A percentile compares a stretch with the other conserved stretches of the same genome.
Evolutionary conservation across 2,113 vertebrate species (phyloP).

Genomic region (Bujurquina vittata): DNA sequence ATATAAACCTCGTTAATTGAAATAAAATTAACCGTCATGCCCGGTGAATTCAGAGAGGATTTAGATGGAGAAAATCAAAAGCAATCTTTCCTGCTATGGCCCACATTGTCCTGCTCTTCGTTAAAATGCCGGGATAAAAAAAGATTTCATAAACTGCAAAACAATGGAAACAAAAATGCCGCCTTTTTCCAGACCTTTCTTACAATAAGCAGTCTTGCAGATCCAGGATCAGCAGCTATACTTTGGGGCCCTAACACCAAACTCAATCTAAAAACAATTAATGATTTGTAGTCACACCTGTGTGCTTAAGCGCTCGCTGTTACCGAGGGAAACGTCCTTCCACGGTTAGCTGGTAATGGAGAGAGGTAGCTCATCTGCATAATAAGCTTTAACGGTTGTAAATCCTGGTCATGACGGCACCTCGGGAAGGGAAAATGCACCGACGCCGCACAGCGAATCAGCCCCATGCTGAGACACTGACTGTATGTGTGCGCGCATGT

Average conservation of each 20-base stretch:
- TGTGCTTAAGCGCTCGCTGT: conserved; percentile 14
- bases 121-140: conserved; percentile 21
- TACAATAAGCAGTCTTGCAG: background rate
- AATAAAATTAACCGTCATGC: background rate
- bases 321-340: conserved; percentile 5
- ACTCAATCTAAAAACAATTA: conserved; percentile 33
- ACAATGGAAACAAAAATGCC: background rate
- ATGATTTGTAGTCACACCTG: conserved; percentile 31
- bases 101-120: background rate
- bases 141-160: conserved; percentile 9
- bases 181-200: background rate
- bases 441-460: conserved; percentile 50
- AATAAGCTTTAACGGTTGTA: conserved; percentile 59
- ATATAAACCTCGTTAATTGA: background rate
- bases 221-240: background rate
- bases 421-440: conserved; percentile 46
- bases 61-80: background rate
- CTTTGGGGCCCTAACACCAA: background rate
- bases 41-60: background rate
- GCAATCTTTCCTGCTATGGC: background rate
- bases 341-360: conserved; percentile 9
- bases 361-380: conserved; percentile 45
- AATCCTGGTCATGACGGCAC: conserved; percentile 55
- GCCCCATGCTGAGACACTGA: conserved; percentile 51
- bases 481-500: conserved; percentile 3